Conservation (phyloP, 2,888 invertebrate species). For the Cetonia aurata region DNA sequence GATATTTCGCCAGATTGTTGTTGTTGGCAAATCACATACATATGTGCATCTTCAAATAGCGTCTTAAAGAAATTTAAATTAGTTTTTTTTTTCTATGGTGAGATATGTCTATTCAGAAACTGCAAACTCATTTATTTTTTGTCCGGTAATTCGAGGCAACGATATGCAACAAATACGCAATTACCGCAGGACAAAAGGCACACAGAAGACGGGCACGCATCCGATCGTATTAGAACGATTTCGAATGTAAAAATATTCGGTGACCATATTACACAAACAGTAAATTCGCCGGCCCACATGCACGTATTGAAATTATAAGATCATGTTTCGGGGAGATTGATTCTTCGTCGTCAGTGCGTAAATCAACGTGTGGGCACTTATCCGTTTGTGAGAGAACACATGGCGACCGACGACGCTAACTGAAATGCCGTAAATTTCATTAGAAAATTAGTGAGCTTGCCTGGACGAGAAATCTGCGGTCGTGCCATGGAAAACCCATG, state of each 20-base stretch:
- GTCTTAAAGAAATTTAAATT: too few species aligned
- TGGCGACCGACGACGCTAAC: constrained; percentile 22
- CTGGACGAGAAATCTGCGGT: constrained; percentile 36
- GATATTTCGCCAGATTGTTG: too few species aligned
- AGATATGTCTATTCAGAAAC: too few species aligned
- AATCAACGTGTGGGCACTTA: constrained; percentile 22
- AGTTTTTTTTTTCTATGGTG: too few species aligned
- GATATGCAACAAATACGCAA: constrained; percentile 3
- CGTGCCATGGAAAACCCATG: constrained; percentile 8
- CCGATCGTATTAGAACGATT: constrained; percentile 26
- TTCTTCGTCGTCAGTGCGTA: constrained; percentile 31
- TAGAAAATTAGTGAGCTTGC: constrained; percentile 49
- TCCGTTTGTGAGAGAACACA: constrained; percentile 27
- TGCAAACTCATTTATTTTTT: too few species aligned
- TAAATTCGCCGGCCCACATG: constrained; percentile 42
- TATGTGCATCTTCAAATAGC: too few species aligned
- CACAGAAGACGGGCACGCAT: neutral
- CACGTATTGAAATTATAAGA: constrained; percentile 46
- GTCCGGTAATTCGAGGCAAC: neutral
- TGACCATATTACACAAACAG: constrained; percentile 23
- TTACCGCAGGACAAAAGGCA: constrained; percentile 11
- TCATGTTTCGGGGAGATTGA: constrained; percentile 46
- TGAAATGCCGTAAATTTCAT: constrained; percentile 48
- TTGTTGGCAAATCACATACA: too few species aligned
- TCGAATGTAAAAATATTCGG: constrained; percentile 42